Conservation (phyloP, 2,797 vertebrate species). For the Hephaestus fuliginosus region DNA sequence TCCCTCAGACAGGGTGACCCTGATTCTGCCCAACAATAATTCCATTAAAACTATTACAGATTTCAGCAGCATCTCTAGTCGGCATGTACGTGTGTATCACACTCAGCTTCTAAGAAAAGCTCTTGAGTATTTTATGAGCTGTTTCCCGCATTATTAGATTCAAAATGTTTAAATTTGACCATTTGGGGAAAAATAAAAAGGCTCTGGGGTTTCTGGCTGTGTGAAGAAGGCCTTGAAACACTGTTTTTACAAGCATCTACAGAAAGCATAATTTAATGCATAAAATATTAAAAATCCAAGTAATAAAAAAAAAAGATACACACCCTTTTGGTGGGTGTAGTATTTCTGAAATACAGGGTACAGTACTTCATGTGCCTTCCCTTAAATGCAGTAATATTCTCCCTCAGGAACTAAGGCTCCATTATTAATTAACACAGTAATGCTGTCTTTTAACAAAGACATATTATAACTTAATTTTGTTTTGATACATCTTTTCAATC, state of each 20-base stretch:
- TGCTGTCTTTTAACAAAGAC: not conserved
- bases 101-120: slow-evolving; percentile 37
- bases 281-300: not conserved
- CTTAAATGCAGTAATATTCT: not conserved
- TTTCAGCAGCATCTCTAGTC: slow-evolving; percentile 39
- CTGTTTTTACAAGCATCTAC: not conserved
- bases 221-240: not conserved
- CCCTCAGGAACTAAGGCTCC: not conserved
- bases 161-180: not conserved
- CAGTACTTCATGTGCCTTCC: not conserved
- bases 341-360: not conserved
- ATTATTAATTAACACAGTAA: not conserved
- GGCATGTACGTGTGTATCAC: slow-evolving; percentile 7
- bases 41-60: slow-evolving; percentile 71
- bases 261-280: not conserved
- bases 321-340: not conserved
- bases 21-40: slow-evolving; percentile 63
- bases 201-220: not conserved
- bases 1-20: slow-evolving; percentile 75
- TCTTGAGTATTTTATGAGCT: not conserved
- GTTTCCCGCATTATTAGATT: not conserved
- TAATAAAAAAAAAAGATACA: not conserved
- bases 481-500: no score
- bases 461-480: not conserved
- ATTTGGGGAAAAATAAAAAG: not conserved